Base-by-base conservation (phyloP, 2,888 invertebrate genomes). In the Argyresthia albistria region DNA sequence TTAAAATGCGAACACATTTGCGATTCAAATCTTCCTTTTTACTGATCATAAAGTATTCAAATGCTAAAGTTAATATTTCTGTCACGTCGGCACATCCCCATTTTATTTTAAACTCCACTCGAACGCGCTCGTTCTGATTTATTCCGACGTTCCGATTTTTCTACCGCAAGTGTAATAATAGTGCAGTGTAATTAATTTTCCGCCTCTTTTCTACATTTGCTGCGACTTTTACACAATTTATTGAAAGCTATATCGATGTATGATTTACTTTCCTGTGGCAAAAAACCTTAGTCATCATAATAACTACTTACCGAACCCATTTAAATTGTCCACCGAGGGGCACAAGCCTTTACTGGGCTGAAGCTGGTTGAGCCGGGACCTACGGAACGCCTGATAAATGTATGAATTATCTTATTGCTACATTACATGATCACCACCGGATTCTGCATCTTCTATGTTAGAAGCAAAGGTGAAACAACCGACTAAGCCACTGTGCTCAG, bases 41-140 rank as follows among this genome's bases (percentile, higher is more conserved):
- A 79, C 83, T 76, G 81, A 81, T 82, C 84, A 81, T 83, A 82
- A 84, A 82, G 78, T 78, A 83, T 83, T 84, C 80, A 83, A 84
- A 84, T 80, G 75, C 63, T 67, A 67, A 66, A 72, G 78, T 82
- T 82, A 79, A 83, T 82, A 83, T 83, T 82, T 79, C 74, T 75
- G 76, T 78, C 82, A 79, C 81, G 82, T 64, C 62, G 69, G 63
- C 63, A 67, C 65, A 64, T 67, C 54, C 63, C 63, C 64, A 63
- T 73, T 73, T 59, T 59, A 57, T 57, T 58, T 54, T 51, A 50
- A 54, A 46, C 53, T 48, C 52, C 46, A 25, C 50, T 52, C 43
- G 46, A 53, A 53, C 49, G 67, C 61, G 57, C n/a, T n/a, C n/a
- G n/a, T n/a, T 59, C 62, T 68, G 76, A 76, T 75, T 78, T 76